Evolutionary conservation across 2,888 invertebrate genomes (phyloP), one percentile per base, ranked within the genome.

Genomic region (Eucera pruinosa): DNA sequence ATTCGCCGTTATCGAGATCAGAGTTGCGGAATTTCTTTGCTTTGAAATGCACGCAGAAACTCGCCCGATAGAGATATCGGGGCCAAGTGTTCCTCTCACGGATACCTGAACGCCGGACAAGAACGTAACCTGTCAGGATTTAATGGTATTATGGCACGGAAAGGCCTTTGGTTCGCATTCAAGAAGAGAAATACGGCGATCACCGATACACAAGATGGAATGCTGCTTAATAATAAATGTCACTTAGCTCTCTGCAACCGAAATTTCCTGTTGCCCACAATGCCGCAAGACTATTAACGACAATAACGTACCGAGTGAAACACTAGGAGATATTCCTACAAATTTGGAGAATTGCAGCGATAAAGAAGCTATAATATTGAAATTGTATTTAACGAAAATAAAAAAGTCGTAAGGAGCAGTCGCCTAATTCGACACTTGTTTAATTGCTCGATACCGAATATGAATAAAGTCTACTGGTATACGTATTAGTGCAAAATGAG

Each of bases 51-150:
- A 23, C 50, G 68, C 43, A 33, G 69, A 39, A 41, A 27, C 52
- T 60, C 15, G 61, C 15, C 36, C 15, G 48, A 72, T 72, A 58
- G 58, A 67, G 68, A 72, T 67, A 72, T 72, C 71, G 52, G 13
- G 58, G 68, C 58, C 68, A 67, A 73, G 69, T 68, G 73, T 55
- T 54, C 30, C 54, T 41, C 61, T 23, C 47, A 18, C 23, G 39
- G 61, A 55, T 61, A 68, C 25, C 54, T 20, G 47, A 41, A 23
- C 72, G 20, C 27, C 58, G 11, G 43, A 61, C 69, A 68, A 73
- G 69, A 73, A 61, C 52, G 18, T 52, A 52, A 43, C 61, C 68
- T 41, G 43, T 52, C 61, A 52, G 61, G 68, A 60, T 68, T 68
- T 45, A 61, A 55, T 39, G 68, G 68, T 52, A 60, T 61, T 60